Evolutionary conservation across 92 coral and sea anemone genomes (phyloP).

Genomic region (Phymanthus crucifer): DNA sequence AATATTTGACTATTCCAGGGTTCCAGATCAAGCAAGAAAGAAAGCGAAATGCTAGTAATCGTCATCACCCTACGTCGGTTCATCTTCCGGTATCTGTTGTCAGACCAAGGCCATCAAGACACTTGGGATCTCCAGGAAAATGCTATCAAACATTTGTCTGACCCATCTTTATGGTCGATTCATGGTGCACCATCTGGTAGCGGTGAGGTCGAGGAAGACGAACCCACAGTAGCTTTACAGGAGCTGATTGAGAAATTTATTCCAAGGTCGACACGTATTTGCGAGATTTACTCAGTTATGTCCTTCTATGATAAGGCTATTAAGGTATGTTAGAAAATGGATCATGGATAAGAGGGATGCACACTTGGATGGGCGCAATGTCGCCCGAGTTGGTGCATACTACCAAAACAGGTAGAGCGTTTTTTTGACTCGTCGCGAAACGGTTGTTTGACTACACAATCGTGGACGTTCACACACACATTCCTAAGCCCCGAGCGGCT

Average conservation of each 20-base stretch:
- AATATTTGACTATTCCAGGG: not conserved
- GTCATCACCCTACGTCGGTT: constrained; percentile 58
- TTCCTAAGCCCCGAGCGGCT: too few relatives aligned
- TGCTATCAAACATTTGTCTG: constrained; percentile 17
- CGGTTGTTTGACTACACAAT: too few relatives aligned
- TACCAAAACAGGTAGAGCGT: too few relatives aligned
- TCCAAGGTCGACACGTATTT: constrained; percentile 19
- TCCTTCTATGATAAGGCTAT: constrained; percentile 25
- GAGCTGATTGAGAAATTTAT: constrained; percentile 26
- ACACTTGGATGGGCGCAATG: not conserved
- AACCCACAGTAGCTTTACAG: not conserved
- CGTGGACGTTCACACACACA: too few relatives aligned
- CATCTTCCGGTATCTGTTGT: constrained; percentile 50
- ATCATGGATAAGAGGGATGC: too few relatives aligned
- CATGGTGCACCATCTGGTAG: not conserved
- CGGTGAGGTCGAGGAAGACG: not conserved
- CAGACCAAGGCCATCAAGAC: constrained; percentile 21
- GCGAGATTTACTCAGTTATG: constrained; percentile 41
- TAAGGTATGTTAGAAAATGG: constrained; percentile 8
- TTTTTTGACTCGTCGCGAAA: too few relatives aligned
- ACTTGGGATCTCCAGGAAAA: constrained; percentile 34
- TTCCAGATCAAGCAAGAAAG: not conserved
- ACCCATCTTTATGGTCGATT: constrained; percentile 41
- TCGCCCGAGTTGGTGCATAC: not conserved
- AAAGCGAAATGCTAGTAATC: not conserved